Evolutionary conservation across 2,888 invertebrate species (phyloP), one percentile per base, ranked within the genome.

Genomic region (Plagiodera versicolora): DNA sequence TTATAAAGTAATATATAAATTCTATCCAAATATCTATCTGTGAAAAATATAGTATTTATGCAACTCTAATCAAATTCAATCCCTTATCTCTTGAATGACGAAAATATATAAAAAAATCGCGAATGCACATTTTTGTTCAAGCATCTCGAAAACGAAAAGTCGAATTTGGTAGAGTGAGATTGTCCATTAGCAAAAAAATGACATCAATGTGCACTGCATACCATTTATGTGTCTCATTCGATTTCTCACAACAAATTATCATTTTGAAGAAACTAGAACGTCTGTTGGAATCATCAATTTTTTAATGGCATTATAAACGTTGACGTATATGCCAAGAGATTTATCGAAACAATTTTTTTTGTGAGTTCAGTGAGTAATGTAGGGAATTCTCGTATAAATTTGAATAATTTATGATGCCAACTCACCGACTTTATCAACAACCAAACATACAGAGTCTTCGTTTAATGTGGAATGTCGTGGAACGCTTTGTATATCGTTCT

Each of bases 211-310:
- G n/a, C n/a, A n/a, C n/a, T n/a, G n/a, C 6, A 24, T 24, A 24
- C 24, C 24, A 24, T 24, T 24, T 24, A 3, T 24, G 4, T 24
- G 24, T n/a, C n/a, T n/a, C 52, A 56, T 55, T 63, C 52, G 54
- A 61, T 60, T 64, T 67, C 66, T 61, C 66, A 67, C 64, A 64
- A 67, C 54, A 52, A 59, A 60, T 56, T 50, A 39, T 39, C 14
- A 14, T 53, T 17, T 64, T 53, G 55, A 39, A 45, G 47, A 59
- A 69, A 65, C 64, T 66, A 67, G 55, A 17, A 51, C 44, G 63
- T 54, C 68, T 70, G 70, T 55, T 54, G 67, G 67, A 68, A 48
- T 67, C 64, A 70, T 70, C 67, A 70, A 39, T 52, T 53, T 53
- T 53, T 53, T 35, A 53, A 11, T 44, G 16, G 53, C 39, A 35